Base-by-base conservation (phyloP, 2,888 invertebrate genomes). In the Gymnosoma rotundatum region DNA sequence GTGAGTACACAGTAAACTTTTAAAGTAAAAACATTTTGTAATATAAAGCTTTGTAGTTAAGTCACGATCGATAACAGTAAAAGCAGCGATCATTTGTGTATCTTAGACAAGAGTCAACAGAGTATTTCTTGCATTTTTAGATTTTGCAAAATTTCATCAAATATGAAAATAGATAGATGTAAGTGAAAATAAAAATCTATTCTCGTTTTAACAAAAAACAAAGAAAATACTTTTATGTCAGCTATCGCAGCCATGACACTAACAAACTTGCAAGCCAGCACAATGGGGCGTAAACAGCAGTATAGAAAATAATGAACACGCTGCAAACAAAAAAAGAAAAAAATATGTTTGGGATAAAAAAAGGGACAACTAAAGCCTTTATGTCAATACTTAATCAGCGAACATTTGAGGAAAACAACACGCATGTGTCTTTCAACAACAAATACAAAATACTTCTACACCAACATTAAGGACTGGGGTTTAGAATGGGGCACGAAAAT, bases 301-400 rank as follows among this genome's bases (percentile, higher is more conserved):
- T 18, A 60, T 12, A 16, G 8, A 70, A 70, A 42, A 16, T 8
- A 42, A 38, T 9, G 21, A 20, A 36, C 5, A 10, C 9, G 16
- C 58, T 54, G 48, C 25, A 70, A 54, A 66, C 32, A 64, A 42
- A 42, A 32, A 32, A 5, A 32, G 0, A 32, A 32, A 32, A 32
- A 5, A 61, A 58, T 60, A 75, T 72, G 58, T 25, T 66, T 8
- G 36, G 20, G 64, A 66, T 52, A 50, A 52, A 66, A 60, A 70
- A 83, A 25, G 50, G 16, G 66, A 73, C 70, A 69, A 56, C 42
- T n/a, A 54, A 67, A 80, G 78, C 70, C 75, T 78, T 85, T 82
- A 50, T 67, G 73, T 66, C 85, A 82, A 83, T 80, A 83, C 79
- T 69, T 76, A 82, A 82, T 79, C 78, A 83, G 63, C 60, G 21